Percentiles rank a stretch among this genome's conserved stretches.
These are phyloP conservation scores for Agonopterix subpropinquella DNA, from an alignment of 2,888 invertebrate species.

Conservation along the genomic window DNA sequence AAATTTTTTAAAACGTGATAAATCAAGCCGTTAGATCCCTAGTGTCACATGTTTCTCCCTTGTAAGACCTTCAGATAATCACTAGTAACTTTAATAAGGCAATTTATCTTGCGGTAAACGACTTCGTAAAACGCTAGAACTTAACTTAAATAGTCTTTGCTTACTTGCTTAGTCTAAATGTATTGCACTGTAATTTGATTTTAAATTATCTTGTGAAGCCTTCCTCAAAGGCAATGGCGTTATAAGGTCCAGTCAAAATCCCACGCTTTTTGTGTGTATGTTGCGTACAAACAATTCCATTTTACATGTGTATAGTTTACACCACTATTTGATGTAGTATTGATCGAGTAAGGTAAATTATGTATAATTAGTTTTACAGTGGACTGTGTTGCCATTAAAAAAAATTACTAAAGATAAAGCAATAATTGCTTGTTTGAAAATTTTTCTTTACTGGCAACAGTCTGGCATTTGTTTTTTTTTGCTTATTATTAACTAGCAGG, in stretches of 20 bases:
- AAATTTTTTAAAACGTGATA: no score
- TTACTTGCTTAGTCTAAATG: background rate
- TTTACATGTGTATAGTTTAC: constrained; percentile 33
- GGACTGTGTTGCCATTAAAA: constrained; percentile 28
- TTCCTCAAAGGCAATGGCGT: background rate
- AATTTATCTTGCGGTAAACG: background rate
- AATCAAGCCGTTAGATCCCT: no score
- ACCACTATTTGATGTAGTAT: constrained; percentile 40
- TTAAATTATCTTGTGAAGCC: background rate
- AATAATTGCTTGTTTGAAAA: background rate
- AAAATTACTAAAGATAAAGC: background rate
- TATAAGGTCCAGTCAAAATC: constrained; percentile 11
- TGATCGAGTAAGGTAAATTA: constrained; percentile 39
- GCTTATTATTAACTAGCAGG: constrained; percentile 40
- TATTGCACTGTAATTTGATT: no score
- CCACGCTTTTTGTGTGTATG: constrained; percentile 26
- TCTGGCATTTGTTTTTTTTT: constrained; percentile 30
- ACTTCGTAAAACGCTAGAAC: background rate
- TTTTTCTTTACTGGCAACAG: constrained; percentile 39
- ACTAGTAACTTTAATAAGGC: no score
- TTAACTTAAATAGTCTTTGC: background rate
- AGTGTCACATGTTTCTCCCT: no score
- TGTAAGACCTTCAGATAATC: no score
- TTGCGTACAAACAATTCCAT: constrained; percentile 48
- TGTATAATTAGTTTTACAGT: constrained; percentile 23